Conservation (phyloP, 2,113 vertebrate species). For the Lagopus leucura region DNA sequence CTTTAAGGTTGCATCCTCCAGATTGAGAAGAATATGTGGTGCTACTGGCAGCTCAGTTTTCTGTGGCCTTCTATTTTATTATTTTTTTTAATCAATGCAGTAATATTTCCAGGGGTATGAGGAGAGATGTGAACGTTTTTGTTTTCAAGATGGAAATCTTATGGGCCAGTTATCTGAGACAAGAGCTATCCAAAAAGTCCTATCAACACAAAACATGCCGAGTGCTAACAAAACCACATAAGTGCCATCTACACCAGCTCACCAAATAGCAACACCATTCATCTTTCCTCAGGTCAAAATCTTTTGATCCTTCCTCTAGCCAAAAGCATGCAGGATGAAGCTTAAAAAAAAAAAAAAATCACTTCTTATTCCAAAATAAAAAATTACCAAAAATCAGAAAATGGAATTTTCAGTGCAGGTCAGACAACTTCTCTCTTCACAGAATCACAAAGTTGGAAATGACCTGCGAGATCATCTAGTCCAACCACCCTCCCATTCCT, state of each 20-base stretch:
- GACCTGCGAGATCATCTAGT: too few relatives aligned
- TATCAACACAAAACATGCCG: accelerated
- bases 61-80: background rate
- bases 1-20: background rate
- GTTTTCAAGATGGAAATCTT: background rate
- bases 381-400: background rate
- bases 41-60: background rate
- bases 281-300: background rate
- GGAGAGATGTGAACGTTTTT: background rate
- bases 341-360: background rate
- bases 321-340: background rate
- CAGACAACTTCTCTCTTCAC: background rate
- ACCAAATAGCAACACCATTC: accelerated
- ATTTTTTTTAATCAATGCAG: background rate
- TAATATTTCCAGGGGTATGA: background rate
- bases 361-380: background rate
- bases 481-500: too few relatives aligned
- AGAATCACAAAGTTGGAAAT: too few relatives aligned
- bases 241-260: background rate
- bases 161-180: background rate
- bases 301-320: background rate
- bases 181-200: background rate
- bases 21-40: background rate
- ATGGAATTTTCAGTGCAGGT: background rate
- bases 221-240: background rate